Evolutionary conservation across 2,888 invertebrate species (phyloP), one percentile per base, ranked within the genome.

Genomic region (Sipunculus nudus): DNA sequence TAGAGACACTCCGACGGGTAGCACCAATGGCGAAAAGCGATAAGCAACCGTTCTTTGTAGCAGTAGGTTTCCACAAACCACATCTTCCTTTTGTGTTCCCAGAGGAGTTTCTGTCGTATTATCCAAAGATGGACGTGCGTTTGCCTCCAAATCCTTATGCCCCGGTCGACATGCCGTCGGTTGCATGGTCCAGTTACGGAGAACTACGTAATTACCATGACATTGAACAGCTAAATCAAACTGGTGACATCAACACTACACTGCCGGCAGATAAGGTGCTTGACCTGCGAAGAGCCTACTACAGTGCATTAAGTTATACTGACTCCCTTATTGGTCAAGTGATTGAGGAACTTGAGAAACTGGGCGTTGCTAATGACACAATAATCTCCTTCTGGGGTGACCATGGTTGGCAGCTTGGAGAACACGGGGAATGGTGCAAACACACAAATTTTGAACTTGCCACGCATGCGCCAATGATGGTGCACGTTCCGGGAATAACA

Each of bases 401-500:
- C 50, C 68, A 68, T 45, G 68, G 68, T 19, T 67, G 61, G 59
- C 61, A 67, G 31, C 47, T 68, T 26, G 68, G 68, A 6, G 68
- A 68, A 48, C 61, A 64, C 46, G 63, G 47, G 10, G 63, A 64
- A 35, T 68, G 68, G 68, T 67, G 62, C 32, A 75, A 75, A 46
- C 66, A 70, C 35, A 73, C 73, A 1, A 72, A 74, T 43, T 74
- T 76, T 48, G 73, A 76, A 50, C 47, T 71, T 0, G 63, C 71
- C 1, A 70, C 72, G 1, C 74, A 71, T 38, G 72, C 71, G 16
- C 75, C 75, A 2, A 68, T 74, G 69, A 70, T 75, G 68, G 52
- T 75, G 4, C 63, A 53, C n/a, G 61, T 71, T 32, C 68, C 65
- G 0, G 72, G 68, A 3, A 2, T 60, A 8, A 71, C 70, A 0